Evolutionary conservation across 2,113 vertebrate species (phyloP).

Genomic region (Trogon melanurus): DNA sequence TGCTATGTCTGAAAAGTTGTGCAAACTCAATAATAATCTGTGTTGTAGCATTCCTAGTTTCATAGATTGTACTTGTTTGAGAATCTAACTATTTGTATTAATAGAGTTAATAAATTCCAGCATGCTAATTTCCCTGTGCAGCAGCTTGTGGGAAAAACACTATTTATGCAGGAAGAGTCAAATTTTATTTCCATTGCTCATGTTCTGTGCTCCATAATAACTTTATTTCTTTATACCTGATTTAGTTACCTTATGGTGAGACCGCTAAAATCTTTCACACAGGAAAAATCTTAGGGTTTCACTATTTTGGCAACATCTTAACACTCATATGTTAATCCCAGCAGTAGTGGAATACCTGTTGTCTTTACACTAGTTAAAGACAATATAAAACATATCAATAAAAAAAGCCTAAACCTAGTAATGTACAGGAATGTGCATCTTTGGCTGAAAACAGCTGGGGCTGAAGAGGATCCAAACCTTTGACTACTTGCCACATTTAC

Average conservation of each 20-base stretch:
- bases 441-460: not conserved
- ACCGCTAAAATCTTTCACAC: not conserved
- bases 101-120: not conserved
- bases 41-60: not conserved
- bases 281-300: not conserved
- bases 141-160: not conserved
- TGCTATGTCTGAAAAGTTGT: not conserved
- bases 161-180: not conserved
- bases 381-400: not conserved
- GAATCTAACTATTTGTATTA: not conserved
- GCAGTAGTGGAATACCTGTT: not conserved
- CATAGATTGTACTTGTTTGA: not conserved
- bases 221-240: not conserved
- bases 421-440: not conserved
- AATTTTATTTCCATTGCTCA: not conserved
- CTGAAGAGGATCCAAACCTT: not conserved
- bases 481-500: not conserved
- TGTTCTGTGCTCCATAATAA: not conserved
- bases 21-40: not conserved
- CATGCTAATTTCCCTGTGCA: not conserved
- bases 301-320: not conserved
- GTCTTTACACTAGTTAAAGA: not conserved
- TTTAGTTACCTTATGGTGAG: not conserved
- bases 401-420: not conserved
- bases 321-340: fast-evolving